Percentiles rank a stretch among this genome's conserved stretches.
These are phyloP conservation scores for Actinostola sp. DNA, from an alignment of 92 coral and sea anemone species.

Conservation along the genomic window DNA sequence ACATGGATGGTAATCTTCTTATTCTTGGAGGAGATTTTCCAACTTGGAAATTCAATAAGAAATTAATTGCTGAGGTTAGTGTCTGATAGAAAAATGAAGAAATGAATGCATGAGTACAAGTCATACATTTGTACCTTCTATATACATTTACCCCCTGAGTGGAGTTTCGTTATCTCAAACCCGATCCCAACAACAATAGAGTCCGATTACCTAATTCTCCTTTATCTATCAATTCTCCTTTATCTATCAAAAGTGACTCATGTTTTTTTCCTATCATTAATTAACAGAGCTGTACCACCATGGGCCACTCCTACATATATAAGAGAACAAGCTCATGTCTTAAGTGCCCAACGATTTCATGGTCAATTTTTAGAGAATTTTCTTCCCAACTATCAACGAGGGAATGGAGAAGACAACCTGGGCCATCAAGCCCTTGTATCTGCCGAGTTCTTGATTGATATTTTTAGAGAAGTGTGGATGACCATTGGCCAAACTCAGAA, in stretches of 20 bases:
- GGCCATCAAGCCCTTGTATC: neutral
- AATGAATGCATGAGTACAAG: too few species aligned
- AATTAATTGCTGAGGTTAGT: slow-evolving; percentile 47
- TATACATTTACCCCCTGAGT: too few species aligned
- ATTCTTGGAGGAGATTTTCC: slow-evolving; percentile 54
- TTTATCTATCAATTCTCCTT: too few species aligned
- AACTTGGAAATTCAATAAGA: slow-evolving; percentile 56
- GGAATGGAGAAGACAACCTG: slow-evolving; percentile 19
- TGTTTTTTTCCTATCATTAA: too few species aligned
- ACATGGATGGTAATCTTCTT: slow-evolving; percentile 31
- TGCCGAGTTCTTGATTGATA: slow-evolving; percentile 31
- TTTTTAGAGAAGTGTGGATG: slow-evolving; percentile 23
- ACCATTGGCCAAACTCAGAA: slow-evolving; percentile 34
- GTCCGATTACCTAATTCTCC: too few species aligned
- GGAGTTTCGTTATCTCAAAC: too few species aligned
- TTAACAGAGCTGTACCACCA: slow-evolving; percentile 40
- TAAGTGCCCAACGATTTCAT: slow-evolving; percentile 44
- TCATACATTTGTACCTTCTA: too few species aligned
- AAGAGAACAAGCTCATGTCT: slow-evolving; percentile 36
- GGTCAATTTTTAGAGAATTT: slow-evolving; percentile 35
- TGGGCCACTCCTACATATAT: slow-evolving; percentile 46
- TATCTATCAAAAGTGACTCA: too few species aligned
- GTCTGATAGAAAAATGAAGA: too few species aligned
- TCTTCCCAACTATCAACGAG: slow-evolving; percentile 32
- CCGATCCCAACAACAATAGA: too few species aligned